phyloP scores from a whole-genome alignment of 2,888 invertebrate genomes.

The Thysanoteuthis rhombus region DNA sequence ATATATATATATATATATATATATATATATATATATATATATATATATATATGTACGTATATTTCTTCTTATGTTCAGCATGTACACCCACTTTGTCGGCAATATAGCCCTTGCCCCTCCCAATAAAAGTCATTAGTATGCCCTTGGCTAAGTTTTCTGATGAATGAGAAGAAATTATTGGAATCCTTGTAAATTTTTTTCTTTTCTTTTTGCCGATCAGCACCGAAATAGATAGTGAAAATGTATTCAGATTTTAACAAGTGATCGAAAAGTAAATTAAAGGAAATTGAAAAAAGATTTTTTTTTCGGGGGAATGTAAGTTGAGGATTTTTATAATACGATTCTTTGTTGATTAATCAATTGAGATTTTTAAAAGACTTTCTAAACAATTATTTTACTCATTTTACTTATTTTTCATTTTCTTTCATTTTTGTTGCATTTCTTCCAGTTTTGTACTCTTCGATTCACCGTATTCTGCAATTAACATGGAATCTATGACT shows the following conservation, averaged over 20 bases:
- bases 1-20: too few relatives aligned
- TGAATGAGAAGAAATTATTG: neutral
- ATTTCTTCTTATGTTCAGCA: too few relatives aligned
- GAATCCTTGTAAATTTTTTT: too few relatives aligned
- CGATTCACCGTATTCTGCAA: neutral
- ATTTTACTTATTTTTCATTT: neutral
- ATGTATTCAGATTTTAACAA: neutral
- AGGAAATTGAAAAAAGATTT: neutral
- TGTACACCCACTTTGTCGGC: too few relatives aligned
- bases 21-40: too few relatives aligned
- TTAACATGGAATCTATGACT: too few relatives aligned
- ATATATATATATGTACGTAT: too few relatives aligned
- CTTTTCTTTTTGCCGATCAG: neutral
- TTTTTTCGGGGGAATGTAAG: neutral
- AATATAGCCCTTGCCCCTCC: too few relatives aligned
- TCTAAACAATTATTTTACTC: neutral
- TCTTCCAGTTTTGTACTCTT: neutral
- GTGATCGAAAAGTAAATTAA: neutral
- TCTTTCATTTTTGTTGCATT: neutral
- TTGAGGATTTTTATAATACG: neutral
- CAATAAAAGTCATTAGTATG: too few relatives aligned
- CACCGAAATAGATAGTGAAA: neutral
- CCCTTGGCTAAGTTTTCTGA: neutral
- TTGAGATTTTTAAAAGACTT: too few relatives aligned
- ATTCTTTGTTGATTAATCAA: neutral